Conservation (phyloP, 2,888 invertebrate genomes). For the Cosmia trapezina region DNA sequence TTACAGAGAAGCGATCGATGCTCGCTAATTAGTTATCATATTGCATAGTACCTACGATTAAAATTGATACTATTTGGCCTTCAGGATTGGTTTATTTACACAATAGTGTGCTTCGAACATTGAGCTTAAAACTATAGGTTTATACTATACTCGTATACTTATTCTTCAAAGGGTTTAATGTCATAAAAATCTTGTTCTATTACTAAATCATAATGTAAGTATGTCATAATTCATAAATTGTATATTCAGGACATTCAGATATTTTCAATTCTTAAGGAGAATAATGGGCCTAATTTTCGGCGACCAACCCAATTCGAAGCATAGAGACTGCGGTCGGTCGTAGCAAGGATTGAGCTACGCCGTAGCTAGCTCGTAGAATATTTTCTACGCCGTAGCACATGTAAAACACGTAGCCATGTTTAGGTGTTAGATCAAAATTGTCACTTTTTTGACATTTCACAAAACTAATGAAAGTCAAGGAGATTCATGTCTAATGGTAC, state of each 20-base stretch:
- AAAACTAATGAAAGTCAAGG: too few species aligned
- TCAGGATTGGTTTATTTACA: not conserved
- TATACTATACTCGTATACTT: too few species aligned
- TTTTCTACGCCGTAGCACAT: too few species aligned
- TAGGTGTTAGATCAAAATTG: too few species aligned
- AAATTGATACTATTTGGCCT: not conserved
- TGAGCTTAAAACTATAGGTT: not conserved
- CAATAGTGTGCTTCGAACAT: too few species aligned
- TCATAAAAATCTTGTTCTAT: not conserved
- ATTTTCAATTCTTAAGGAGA: too few species aligned
- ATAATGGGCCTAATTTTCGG: too few species aligned
- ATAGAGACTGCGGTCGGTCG: not conserved
- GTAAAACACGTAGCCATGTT: too few species aligned
- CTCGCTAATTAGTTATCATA: slow-evolving; percentile 26
- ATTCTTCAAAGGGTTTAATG: not conserved
- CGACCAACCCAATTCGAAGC: too few species aligned
- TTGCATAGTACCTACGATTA: not conserved
- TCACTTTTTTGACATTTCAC: too few species aligned
- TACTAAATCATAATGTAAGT: not conserved
- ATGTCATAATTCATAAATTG: not conserved
- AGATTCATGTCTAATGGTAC: too few species aligned
- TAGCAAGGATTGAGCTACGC: not conserved
- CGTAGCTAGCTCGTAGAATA: too few species aligned
- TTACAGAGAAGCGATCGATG: slow-evolving; percentile 25
- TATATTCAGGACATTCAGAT: not conserved